Evolutionary conservation across 2,888 invertebrate species (phyloP).

Genomic region (Digitonthophagus gazella): DNA sequence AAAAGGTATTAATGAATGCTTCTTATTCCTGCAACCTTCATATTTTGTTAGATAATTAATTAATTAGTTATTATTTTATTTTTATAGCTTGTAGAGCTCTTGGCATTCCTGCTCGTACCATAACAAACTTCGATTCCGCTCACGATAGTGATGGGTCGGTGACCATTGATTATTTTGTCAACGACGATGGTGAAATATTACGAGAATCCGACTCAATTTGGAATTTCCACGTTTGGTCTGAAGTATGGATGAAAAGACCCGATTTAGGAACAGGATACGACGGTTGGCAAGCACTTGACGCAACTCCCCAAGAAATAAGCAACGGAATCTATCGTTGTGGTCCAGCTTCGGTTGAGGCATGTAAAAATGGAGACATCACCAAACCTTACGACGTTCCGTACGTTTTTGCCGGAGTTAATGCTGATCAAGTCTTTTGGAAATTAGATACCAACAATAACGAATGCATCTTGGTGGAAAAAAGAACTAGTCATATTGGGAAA

Average conservation of each 20-base stretch:
- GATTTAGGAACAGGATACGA: slow-evolving; percentile 64
- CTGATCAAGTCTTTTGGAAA: slow-evolving; percentile 66
- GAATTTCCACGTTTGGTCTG: slow-evolving; percentile 60
- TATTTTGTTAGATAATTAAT: too few species aligned
- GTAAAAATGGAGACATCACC: slow-evolving; percentile 78
- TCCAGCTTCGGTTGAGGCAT: slow-evolving; percentile 79
- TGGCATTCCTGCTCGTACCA: slow-evolving; percentile 77
- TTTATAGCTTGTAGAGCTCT: slow-evolving; percentile 70
- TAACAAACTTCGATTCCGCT: slow-evolving; percentile 82
- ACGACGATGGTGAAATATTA: slow-evolving; percentile 48
- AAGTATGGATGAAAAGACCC: slow-evolving; percentile 55
- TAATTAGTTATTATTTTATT: not conserved
- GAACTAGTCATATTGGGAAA: slow-evolving; percentile 70
- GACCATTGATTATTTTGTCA: slow-evolving; percentile 81
- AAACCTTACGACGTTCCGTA: slow-evolving; percentile 81
- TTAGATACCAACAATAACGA: slow-evolving; percentile 60
- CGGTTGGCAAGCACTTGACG: slow-evolving; percentile 92
- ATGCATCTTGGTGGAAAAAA: slow-evolving; percentile 70
- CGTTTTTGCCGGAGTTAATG: slow-evolving; percentile 90
- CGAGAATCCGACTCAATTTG: slow-evolving; percentile 52
- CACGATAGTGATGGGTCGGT: slow-evolving; percentile 85
- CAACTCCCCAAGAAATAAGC: slow-evolving; percentile 86
- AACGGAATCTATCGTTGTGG: slow-evolving; percentile 82
- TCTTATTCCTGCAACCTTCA: too few species aligned
- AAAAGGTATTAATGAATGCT: too few species aligned